Base-by-base conservation (phyloP, 1,140 invertebrate species). In the Eumaeus atala region DNA sequence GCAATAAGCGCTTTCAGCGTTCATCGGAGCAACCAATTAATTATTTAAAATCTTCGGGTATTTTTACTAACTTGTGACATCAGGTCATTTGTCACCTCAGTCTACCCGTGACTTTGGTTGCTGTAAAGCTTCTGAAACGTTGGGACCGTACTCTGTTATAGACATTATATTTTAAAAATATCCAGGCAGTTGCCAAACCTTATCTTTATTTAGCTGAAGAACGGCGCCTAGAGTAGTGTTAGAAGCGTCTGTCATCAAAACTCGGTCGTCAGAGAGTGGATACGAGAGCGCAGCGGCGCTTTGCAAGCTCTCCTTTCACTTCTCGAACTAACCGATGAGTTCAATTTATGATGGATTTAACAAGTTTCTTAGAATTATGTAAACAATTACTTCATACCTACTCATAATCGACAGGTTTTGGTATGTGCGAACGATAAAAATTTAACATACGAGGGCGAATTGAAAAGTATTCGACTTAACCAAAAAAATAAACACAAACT, bases 121-220 rank as follows among this genome's bases (percentile, higher is more conserved):
- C 3, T n/a, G n/a, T n/a, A n/a, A n/a, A n/a, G n/a, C n/a, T n/a
- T n/a, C n/a, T n/a, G n/a, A n/a, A n/a, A n/a, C n/a, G n/a, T n/a
- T n/a, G n/a, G n/a, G n/a, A n/a, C n/a, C n/a, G n/a, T n/a, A n/a
- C n/a, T n/a, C n/a, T n/a, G 75, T 17, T 10, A 56, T n/a, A 6
- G 47, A 62, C 6, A 87, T 54, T 54, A 73, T 76, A 49, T 62
- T 74, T 9, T 70, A 79, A 53, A 79, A 87, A 59, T 88, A 89
- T 9, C 56, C 75, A 0, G 88, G 54, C 6, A 84, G 85, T 62
- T 76, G 54, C 63, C 53, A 59, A 37, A 56, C 64, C 18, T 47
- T 44, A 11, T 40, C n/a, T 17, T 49, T 28, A 5, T 49, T 9
- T 21, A 51, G 48, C 18, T 57, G 55, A 9, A 57, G 16, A 11